Base-by-base conservation (phyloP, 2,888 invertebrate species). In the Sepiola atlantica region DNA sequence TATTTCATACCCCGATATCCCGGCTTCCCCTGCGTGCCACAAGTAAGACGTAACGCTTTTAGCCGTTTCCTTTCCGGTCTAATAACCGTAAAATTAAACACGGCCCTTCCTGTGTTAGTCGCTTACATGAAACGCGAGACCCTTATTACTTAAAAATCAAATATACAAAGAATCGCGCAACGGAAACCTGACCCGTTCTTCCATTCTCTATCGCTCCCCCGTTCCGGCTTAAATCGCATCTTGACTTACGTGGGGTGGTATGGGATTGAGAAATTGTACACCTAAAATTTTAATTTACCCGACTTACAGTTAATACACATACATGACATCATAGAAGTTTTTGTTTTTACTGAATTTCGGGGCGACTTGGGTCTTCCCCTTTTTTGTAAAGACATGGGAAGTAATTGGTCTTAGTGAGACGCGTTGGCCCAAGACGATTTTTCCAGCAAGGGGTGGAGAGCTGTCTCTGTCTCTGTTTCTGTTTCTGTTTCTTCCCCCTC, bases 181-280 rank as follows among this genome's bases (percentile, higher is more conserved):
- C 32, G 16, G 77, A 12, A 77, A 77, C 32, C n/a, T 77, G 77
- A 77, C 77, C n/a, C 77, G 28, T 16, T n/a, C n/a, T 16, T n/a
- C 12, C 28, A 77, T 77, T n/a, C n/a, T n/a, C n/a, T n/a, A n/a
- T 28, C 0, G 28, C n/a, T n/a, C n/a, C 18, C 28, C n/a, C n/a
- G 28, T 12, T 12, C n/a, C 77, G n/a, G 3, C n/a, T 8, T n/a
- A 77, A n/a, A 77, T n/a, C 45, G 45, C 45, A 45, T 45, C 45
- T 45, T 45, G 2, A 45, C 45, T 77, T 77, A 2, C 24, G 3
- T 0, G n/a, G n/a, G 0, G 18, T 0, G n/a, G n/a, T 0, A n/a
- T n/a, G 77, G n/a, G n/a, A n/a, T n/a, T n/a, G n/a, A n/a, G n/a
- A 77, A 77, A 32, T 14, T 32, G 18, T 77, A 32, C 14, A 77